Evolutionary conservation across 2,113 vertebrate genomes (phyloP).

Genomic region (Hyperoodon ampullatus): DNA sequence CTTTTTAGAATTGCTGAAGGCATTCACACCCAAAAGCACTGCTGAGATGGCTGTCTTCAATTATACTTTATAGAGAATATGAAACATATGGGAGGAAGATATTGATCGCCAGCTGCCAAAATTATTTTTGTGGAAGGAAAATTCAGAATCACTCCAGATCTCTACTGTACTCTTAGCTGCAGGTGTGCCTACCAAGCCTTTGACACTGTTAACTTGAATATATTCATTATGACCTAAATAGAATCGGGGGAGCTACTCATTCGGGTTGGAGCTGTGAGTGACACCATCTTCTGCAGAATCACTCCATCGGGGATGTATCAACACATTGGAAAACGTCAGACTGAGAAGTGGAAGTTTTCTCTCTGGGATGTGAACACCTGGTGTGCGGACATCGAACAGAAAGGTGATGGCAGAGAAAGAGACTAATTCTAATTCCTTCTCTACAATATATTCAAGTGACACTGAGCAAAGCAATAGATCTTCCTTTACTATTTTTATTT

Average conservation of each 20-base stretch:
- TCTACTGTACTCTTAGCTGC: background rate
- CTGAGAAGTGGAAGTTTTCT: constrained; percentile 63
- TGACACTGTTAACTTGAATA: background rate
- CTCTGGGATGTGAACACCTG: constrained; percentile 66
- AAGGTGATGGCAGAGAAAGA: constrained; percentile 64
- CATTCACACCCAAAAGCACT: background rate
- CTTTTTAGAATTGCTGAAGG: constrained; percentile 37
- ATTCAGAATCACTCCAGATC: background rate
- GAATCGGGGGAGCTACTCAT: background rate
- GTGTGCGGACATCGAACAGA: constrained; percentile 68
- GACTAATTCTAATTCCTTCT: background rate
- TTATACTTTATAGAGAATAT: background rate
- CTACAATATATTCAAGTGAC: background rate
- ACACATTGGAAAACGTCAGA: constrained; percentile 67
- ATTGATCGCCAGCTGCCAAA: constrained; percentile 67
- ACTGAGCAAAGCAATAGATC: background rate
- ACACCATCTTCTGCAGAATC: background rate
- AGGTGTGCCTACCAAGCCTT: constrained; percentile 5
- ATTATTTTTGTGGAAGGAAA: constrained; percentile 20
- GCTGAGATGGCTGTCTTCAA: constrained; percentile 42
- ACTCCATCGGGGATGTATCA: background rate
- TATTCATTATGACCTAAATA: background rate
- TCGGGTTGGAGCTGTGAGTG: constrained; percentile 24
- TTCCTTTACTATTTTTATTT: background rate
- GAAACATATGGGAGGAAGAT: constrained; percentile 68